Base-by-base conservation (phyloP, 2,797 vertebrate genomes). In the Pelobates cultripes region DNA sequence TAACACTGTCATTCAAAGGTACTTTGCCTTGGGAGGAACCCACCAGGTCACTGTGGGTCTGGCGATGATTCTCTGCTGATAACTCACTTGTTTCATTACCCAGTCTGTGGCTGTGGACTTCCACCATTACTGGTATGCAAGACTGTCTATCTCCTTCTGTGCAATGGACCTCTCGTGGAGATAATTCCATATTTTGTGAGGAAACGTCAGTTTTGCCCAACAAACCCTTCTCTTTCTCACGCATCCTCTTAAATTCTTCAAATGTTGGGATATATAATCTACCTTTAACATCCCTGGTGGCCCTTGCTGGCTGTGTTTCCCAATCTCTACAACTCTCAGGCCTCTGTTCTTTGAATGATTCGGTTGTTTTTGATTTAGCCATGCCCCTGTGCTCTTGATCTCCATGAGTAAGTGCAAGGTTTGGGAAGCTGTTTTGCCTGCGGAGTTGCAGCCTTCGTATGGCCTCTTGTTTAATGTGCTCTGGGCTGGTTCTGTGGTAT, bases 211-310 rank as follows among this genome's bases (percentile, higher is more conserved):
- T 60, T 28, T 73, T 73, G 9, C 61, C 45, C 14, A 15, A 7
- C 0, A 2, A 12, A 2, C 60, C 79, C 73, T 51, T 84, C 77
- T 86, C 93, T 91, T 87, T 90, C 90, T 83, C 93, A 93, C 94
- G 95, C 95, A 97, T 97, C 85, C 85, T 93, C 85, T 96, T 97
- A 79, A 96, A 97, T 85, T 96, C 95, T 88, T 97, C 95, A 80
- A 98, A 97, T 2, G 94, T 96, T 1, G 95, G 95, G 85, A 97
- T 96, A 77, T 96, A 94, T 4, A 97, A 86, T 10, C 90, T 91
- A 3, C 92, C 93, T 80, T 90, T 87, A 9, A 89, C 91, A 71
- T 66, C 74, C 57, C 4, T 8, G 43, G 85, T 88, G 84, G 92
- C 92, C 71, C 82, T 90, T 74, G 88, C 91, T 0, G 86, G 69